These are phyloP conservation scores for Bombus picipes DNA, from an alignment of 1,140 invertebrate species.

Conservation along the genomic window DNA sequence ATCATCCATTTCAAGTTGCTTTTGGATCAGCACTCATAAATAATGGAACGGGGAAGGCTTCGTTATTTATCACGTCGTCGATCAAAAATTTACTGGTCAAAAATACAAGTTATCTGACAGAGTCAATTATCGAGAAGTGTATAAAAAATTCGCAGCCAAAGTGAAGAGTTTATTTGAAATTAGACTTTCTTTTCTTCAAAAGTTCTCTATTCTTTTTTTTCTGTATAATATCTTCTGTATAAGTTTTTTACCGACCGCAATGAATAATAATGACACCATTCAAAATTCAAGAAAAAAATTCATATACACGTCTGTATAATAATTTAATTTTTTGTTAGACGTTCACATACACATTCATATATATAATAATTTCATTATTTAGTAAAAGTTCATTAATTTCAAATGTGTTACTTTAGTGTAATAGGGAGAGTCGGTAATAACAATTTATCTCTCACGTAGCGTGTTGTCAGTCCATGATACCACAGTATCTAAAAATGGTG, in stretches of 20 bases:
- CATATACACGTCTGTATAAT: no score
- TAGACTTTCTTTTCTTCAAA: no score
- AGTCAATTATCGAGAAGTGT: not conserved
- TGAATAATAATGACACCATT: no score
- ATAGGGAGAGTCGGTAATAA: not conserved
- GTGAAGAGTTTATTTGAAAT: no score
- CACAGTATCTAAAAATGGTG: constrained; percentile 7
- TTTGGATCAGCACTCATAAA: not conserved
- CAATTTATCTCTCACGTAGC: not conserved
- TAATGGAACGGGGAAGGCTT: not conserved
- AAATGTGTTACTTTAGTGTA: no score
- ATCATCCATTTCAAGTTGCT: not conserved
- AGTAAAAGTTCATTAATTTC: no score
- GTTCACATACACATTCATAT: no score
- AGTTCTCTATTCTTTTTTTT: no score
- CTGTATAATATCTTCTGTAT: no score
- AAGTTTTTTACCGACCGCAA: no score
- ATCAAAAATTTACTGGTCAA: not conserved
- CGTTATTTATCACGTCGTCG: not conserved
- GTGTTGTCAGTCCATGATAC: not conserved
- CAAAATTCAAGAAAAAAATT: no score
- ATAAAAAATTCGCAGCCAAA: not conserved
- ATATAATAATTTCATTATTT: not conserved
- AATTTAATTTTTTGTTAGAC: no score
- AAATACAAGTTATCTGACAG: not conserved